These are phyloP conservation scores for Psilopsiagon aymara DNA, from an alignment of 2,113 vertebrate species.

Conservation along the genomic window DNA sequence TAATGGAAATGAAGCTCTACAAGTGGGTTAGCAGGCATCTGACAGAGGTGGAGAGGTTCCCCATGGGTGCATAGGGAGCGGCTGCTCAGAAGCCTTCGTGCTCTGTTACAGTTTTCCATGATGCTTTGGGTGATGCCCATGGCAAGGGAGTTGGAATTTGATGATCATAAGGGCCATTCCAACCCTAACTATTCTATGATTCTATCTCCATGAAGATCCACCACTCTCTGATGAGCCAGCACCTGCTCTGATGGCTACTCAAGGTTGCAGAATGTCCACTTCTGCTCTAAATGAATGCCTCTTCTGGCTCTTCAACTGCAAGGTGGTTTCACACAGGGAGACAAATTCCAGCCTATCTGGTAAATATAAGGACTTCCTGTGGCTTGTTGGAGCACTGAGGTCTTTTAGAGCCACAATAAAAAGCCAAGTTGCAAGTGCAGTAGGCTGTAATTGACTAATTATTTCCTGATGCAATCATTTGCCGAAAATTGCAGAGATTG, in stretches of 20 bases:
- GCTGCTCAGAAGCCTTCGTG: accelerated
- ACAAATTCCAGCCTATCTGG: background rate
- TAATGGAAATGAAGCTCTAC: accelerated
- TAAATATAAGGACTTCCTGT: background rate
- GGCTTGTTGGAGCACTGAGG: too few species aligned
- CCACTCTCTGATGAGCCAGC: too few species aligned
- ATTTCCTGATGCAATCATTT: background rate
- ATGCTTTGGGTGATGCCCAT: accelerated
- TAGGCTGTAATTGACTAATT: background rate
- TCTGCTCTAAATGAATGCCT: accelerated
- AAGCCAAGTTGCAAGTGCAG: background rate
- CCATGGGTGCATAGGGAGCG: accelerated
- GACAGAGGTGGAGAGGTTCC: background rate
- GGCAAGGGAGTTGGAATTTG: too few species aligned
- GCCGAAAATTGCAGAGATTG: background rate
- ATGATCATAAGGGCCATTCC: too few species aligned
- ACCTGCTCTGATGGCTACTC: background rate
- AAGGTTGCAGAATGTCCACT: background rate
- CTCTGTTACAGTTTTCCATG: accelerated
- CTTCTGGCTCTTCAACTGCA: background rate
- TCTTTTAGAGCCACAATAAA: background rate
- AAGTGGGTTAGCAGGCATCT: accelerated
- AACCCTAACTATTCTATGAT: too few species aligned
- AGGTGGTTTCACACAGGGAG: background rate
- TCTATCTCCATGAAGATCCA: background rate